A percentile compares a stretch with the other conserved stretches of the same genome.
phyloP scores from a whole-genome alignment of 35 echinoderm and acorn worm genomes.

The Stichopus chloronotus region DNA sequence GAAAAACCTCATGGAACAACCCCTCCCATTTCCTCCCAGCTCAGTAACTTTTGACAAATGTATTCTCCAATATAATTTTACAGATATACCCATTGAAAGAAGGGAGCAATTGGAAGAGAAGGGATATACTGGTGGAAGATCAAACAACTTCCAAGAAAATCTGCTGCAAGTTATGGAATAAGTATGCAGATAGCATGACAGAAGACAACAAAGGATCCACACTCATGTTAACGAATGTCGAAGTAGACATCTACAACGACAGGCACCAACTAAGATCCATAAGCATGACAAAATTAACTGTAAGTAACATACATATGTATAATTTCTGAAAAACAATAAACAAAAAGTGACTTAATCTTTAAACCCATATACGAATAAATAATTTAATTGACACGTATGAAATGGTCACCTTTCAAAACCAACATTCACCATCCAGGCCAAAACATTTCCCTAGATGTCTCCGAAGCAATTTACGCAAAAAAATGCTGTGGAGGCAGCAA shows the following conservation, averaged over 20 bases:
- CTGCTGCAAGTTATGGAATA: slow-evolving; percentile 13
- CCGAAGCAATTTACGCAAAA: too few relatives aligned
- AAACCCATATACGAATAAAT: too few relatives aligned
- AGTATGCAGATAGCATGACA: neutral
- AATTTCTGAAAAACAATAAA: too few relatives aligned
- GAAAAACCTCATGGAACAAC: neutral
- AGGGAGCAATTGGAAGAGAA: slow-evolving; percentile 21
- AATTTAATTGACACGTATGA: too few relatives aligned
- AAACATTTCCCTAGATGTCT: too few relatives aligned
- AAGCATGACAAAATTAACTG: neutral
- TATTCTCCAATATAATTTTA: neutral
- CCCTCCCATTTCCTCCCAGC: too few relatives aligned
- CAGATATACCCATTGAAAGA: slow-evolving; percentile 33
- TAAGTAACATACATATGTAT: too few relatives aligned
- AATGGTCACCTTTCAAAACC: too few relatives aligned
- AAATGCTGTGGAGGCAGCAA: too few relatives aligned
- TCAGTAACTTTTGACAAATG: too few relatives aligned
- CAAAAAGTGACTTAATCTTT: too few relatives aligned
- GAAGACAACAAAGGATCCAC: neutral
- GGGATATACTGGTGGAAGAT: slow-evolving; percentile 1
- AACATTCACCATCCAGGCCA: too few relatives aligned
- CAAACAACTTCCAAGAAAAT: neutral
- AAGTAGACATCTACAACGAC: neutral
- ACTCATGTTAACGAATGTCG: neutral
- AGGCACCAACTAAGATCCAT: neutral